Evolutionary conservation across 2,888 invertebrate genomes (phyloP).

Genomic region (Melolontha melolontha): DNA sequence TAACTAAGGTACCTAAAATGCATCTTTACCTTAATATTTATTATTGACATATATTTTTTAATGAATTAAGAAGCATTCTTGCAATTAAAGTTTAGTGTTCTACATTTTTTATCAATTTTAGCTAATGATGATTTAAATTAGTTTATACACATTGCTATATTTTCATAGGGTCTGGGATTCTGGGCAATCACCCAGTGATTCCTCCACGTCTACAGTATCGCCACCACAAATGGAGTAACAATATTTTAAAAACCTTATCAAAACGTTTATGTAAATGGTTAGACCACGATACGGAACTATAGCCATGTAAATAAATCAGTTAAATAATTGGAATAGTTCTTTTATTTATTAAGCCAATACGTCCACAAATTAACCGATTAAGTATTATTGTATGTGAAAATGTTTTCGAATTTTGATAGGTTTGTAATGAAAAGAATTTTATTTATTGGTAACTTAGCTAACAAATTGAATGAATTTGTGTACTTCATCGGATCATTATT

Average conservation of each 20-base stretch:
- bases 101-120: slow-evolving; percentile 18
- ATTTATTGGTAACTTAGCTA: too few species aligned
- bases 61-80: background rate
- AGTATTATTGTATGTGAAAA: slow-evolving; percentile 10
- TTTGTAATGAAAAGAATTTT: too few species aligned
- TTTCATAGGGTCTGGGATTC: background rate
- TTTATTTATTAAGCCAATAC: slow-evolving; percentile 7
- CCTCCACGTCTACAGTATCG: too few species aligned
- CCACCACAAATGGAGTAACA: too few species aligned
- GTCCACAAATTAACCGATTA: slow-evolving; percentile 10
- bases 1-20: too few species aligned
- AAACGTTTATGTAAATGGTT: too few species aligned
- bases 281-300: too few species aligned
- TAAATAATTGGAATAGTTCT: slow-evolving; percentile 12
- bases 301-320: too few species aligned
- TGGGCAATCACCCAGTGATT: background rate
- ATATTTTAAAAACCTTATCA: too few species aligned
- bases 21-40: too few species aligned
- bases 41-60: background rate
- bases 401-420: background rate
- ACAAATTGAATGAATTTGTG: too few species aligned
- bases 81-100: background rate
- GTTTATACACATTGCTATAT: slow-evolving; percentile 11
- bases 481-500: too few species aligned
- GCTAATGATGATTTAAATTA: slow-evolving; percentile 19